Evolutionary conservation across 2,888 invertebrate genomes (phyloP).

Genomic region (Ypsolopha sequella): DNA sequence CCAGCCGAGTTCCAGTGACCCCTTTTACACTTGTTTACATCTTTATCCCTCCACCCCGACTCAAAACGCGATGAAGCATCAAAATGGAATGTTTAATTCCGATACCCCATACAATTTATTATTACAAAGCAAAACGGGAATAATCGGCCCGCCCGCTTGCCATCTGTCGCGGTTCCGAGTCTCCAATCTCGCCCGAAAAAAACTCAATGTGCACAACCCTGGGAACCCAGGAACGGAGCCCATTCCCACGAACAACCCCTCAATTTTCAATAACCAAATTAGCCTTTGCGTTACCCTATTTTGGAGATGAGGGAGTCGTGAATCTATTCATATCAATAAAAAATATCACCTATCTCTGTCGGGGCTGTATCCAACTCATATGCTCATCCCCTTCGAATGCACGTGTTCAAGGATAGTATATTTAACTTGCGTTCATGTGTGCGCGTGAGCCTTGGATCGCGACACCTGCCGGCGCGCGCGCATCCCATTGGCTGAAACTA

Average conservation of each 20-base stretch:
- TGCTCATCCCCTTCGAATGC: conserved; percentile 66
- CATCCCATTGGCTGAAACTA: conserved; percentile 54
- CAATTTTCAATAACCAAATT: conserved; percentile 73
- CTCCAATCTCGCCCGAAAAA: conserved; percentile 57
- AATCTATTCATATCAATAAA: conserved; percentile 67
- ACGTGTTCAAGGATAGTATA: conserved; percentile 67
- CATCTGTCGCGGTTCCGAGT: conserved; percentile 70
- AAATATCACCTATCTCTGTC: conserved; percentile 51
- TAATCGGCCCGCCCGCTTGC: conserved; percentile 51
- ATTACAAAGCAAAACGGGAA: conserved; percentile 62
- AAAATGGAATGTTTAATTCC: conserved; percentile 68
- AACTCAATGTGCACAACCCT: conserved; percentile 70
- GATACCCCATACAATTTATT: conserved; percentile 65
- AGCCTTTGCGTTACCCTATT: conserved; percentile 73
- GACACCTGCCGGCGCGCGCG: conserved; percentile 63
- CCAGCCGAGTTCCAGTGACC: conserved; percentile 59
- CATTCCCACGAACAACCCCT: conserved; percentile 78
- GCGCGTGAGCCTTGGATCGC: conserved; percentile 43
- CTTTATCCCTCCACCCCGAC: conserved; percentile 54
- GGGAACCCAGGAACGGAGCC: conserved; percentile 74
- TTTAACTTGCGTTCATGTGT: conserved; percentile 47
- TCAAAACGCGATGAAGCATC: conserved; percentile 55
- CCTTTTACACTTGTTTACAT: conserved; percentile 71
- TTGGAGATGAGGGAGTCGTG: conserved; percentile 69
- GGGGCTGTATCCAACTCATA: conserved; percentile 23